phyloP scores from a whole-genome alignment of 2,888 invertebrate genomes.

The Cyclophora punctaria region DNA sequence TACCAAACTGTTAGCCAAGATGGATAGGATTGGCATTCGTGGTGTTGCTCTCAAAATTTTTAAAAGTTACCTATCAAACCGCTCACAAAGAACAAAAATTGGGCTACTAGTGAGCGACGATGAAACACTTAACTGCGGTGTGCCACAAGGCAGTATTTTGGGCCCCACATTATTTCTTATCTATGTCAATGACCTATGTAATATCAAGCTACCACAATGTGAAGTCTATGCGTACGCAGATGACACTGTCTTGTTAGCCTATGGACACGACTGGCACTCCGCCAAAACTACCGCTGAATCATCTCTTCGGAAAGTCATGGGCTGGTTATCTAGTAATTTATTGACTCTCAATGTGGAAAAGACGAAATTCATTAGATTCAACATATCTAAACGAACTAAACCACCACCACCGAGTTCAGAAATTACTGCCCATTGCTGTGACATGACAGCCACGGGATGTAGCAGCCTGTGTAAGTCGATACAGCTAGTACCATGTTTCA shows the following conservation, averaged over 20 bases:
- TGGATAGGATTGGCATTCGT: conserved; percentile 7
- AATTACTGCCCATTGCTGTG: not conserved
- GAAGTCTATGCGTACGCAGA: conserved; percentile 1
- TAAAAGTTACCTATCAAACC: conserved; percentile 3
- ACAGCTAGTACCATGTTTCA: not conserved
- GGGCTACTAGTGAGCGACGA: not conserved
- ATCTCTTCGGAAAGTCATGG: not conserved
- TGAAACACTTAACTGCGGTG: not conserved
- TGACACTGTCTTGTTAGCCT: conserved; percentile 2
- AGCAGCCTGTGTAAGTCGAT: not conserved
- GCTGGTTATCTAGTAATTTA: conserved; percentile 2
- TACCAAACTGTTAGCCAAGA: conserved; percentile 4
- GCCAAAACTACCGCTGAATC: not conserved
- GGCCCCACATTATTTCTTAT: conserved; percentile 9
- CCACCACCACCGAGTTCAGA: not conserved
- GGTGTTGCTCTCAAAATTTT: conserved; percentile 8
- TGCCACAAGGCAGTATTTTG: conserved; percentile 11
- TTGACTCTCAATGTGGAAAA: conserved; percentile 4
- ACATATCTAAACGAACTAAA: not conserved
- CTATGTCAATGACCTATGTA: conserved; percentile 9
- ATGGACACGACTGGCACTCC: not conserved
- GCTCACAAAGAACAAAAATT: conserved; percentile 3
- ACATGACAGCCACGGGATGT: not conserved
- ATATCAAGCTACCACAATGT: not conserved
- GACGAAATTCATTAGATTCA: conserved; percentile 4